Evolutionary conservation across 2,797 vertebrate species (phyloP), one percentile per base, ranked within the genome.

Genomic region (Tenualosa ilisha): DNA sequence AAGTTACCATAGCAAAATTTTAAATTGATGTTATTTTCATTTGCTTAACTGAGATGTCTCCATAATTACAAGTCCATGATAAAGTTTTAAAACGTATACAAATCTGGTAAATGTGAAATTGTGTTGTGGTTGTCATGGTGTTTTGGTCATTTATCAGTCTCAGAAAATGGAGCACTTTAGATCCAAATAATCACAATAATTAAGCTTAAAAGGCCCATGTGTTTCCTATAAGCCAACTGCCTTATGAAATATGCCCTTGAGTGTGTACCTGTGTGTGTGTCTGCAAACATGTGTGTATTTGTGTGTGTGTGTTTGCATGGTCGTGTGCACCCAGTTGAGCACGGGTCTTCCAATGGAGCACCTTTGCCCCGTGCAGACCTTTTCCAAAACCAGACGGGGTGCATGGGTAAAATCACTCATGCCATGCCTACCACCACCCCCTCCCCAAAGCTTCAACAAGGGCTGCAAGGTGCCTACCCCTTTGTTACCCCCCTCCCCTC

Each of bases 391-490:
- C 92, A 90, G 90, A 92, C 88, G 88, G 90, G 91, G 88, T 85
- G 91, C 89, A 93, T 86, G 92, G 91, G 88, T 87, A 91, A 90
- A 93, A 93, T 91, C 91, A 91, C 88, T 91, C 88, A 88, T 89
- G 90, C 91, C 92, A 91, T 90, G 86, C 87, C 89, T 88, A 90
- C 93, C 87, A 22, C 24, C 65, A 40, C 65, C 11, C 65, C 12
- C 31, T 37, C 12, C 31, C 13, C 81, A 89, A 81, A 88, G 86
- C 89, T 81, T 81, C 7, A 50, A 88, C 91, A 90, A 72, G 85
- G 89, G 75, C 88, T 24, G 54, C 91, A 92, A 94, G 92, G 92
- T 94, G 92, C 89, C 91, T 91, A 85, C 84, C 88, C 89, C 83
- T 87, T 61, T 59, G 0, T 68, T 12, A 72, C 26, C 68, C 13